Conservation (phyloP, 1,140 invertebrate species). For the Octopus bimaculoides region DNA sequence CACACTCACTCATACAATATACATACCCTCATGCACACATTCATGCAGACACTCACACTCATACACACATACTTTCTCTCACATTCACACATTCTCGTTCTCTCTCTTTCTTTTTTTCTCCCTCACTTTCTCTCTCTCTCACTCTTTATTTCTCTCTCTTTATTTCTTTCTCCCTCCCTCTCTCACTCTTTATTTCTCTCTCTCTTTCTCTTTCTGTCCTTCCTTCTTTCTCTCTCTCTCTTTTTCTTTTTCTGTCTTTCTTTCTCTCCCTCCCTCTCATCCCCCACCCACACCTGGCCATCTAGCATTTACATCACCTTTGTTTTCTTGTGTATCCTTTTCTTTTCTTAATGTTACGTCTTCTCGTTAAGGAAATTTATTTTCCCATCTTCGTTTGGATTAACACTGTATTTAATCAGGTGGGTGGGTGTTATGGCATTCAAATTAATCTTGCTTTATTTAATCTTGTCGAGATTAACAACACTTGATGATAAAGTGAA, state of each 20-base stretch:
- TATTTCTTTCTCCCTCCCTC: conserved; percentile 77
- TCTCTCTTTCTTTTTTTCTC: conserved; percentile 10
- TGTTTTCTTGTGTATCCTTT: too few relatives aligned
- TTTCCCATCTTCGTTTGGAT: too few relatives aligned
- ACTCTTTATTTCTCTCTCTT: conserved; percentile 11
- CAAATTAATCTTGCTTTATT: too few relatives aligned
- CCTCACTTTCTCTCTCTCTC: conserved; percentile 15
- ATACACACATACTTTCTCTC: not conserved
- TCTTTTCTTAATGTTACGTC: too few relatives aligned
- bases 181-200: conserved; percentile 60
- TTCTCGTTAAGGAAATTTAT: too few relatives aligned
- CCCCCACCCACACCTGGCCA: not conserved
- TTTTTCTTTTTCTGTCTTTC: not conserved
- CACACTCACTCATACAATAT: not conserved
- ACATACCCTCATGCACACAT: not conserved
- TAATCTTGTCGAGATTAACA: too few relatives aligned
- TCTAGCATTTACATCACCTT: too few relatives aligned
- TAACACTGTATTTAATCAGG: not conserved
- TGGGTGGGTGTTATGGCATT: not conserved
- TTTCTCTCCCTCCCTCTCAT: conserved; percentile 10
- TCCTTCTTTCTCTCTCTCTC: not conserved
- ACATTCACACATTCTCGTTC: not conserved
- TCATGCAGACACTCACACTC: not conserved
- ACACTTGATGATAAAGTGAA: too few relatives aligned
- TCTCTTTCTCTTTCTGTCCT: conserved; percentile 49